Conservation (phyloP, 2,113 vertebrate genomes). For the Melospiza melodia region DNA sequence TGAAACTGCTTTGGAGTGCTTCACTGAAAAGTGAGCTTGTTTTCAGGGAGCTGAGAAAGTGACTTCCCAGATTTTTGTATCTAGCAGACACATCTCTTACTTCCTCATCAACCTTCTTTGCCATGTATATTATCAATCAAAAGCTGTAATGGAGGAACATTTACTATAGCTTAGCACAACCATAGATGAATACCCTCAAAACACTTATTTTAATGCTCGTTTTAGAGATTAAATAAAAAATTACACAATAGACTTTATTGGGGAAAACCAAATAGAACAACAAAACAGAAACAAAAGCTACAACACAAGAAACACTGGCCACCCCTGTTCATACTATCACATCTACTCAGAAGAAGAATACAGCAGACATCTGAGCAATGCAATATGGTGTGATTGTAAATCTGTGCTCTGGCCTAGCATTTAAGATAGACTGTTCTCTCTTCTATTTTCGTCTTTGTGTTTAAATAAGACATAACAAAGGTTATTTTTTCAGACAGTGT, state of each 20-base stretch:
- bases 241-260: not conserved
- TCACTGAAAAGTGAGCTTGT: not conserved
- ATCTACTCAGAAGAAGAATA: not conserved
- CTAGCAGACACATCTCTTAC: not conserved
- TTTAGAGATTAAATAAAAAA: not conserved
- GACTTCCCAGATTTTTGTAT: not conserved
- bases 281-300: not conserved
- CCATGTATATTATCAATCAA: not conserved
- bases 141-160: not conserved
- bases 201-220: not conserved
- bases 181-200: not conserved
- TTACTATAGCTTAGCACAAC: not conserved
- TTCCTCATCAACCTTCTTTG: not conserved
- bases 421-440: not conserved
- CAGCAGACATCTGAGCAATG: not conserved
- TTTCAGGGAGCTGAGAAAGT: conserved; percentile 11
- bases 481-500: not conserved
- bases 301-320: not conserved
- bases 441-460: not conserved
- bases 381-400: not conserved
- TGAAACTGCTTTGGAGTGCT: not conserved
- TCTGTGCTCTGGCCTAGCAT: not conserved
- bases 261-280: not conserved
- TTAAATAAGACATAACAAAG: not conserved
- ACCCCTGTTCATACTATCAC: not conserved